Percentiles rank a stretch among this genome's conserved stretches.
These are phyloP conservation scores for Hafferia zeledoni DNA, from an alignment of 2,797 vertebrate genomes.

Conservation along the genomic window DNA sequence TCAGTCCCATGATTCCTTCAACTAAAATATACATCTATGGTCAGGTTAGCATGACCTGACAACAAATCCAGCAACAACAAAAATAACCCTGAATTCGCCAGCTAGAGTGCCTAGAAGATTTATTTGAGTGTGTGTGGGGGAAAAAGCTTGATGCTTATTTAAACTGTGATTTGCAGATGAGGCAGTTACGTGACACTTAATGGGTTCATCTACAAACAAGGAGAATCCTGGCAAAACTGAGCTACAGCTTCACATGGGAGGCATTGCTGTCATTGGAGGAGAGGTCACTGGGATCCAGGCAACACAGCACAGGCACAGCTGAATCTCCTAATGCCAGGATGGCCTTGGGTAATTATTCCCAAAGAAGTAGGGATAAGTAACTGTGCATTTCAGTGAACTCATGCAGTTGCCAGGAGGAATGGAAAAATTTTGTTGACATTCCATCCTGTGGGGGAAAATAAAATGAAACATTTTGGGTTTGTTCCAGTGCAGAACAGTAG, in stretches of 20 bases:
- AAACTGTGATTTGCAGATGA: not conserved
- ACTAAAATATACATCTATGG: not conserved
- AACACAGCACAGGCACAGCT: rapidly evolving
- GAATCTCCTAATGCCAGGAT: not conserved
- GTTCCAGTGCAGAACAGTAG: not conserved
- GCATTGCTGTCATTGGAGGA: not conserved
- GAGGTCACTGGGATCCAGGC: not conserved
- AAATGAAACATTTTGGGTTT: not conserved
- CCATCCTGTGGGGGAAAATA: not conserved
- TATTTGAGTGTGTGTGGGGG: not conserved
- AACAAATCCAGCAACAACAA: not conserved
- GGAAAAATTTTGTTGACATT: conserved; percentile 34
- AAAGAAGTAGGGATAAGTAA: not conserved
- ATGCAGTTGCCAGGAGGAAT: not conserved
- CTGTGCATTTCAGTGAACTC: not conserved
- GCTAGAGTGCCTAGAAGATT: not conserved
- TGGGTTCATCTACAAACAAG: not conserved
- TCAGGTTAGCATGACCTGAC: conserved; percentile 57
- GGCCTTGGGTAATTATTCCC: rapidly evolving
- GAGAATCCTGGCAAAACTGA: not conserved
- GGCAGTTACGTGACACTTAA: not conserved
- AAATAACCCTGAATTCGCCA: not conserved
- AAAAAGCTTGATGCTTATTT: not conserved
- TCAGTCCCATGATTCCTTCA: not conserved
- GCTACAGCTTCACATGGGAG: not conserved